A percentile compares a stretch with the other conserved stretches of the same genome.
Conservation (phyloP, 2,797 vertebrate genomes). For the Pseudochirops cupreus region DNA sequence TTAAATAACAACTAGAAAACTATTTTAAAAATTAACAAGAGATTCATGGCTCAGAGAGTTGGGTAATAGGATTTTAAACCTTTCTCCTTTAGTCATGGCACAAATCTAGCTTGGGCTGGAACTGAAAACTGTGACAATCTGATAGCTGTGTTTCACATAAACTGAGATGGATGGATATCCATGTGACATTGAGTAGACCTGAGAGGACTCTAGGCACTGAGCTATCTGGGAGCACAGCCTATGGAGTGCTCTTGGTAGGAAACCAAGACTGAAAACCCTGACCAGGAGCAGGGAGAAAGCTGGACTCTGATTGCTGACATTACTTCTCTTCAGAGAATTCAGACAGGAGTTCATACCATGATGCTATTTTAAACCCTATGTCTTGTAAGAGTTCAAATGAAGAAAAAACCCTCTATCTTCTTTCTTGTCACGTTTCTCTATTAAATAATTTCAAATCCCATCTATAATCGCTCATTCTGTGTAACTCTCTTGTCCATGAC, state of each 20-base stretch:
- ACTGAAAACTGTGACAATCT: constrained; percentile 18
- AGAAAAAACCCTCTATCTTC: constrained; percentile 24
- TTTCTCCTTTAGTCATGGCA: constrained; percentile 61
- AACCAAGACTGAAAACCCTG: neutral
- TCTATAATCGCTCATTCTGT: neutral
- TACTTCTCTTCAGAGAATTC: constrained; percentile 57
- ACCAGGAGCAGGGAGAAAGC: neutral
- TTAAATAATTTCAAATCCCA: constrained; percentile 22
- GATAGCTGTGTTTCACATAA: constrained; percentile 34
- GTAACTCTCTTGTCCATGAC: neutral
- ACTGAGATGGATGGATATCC: neutral
- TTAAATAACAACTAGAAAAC: constrained; percentile 43
- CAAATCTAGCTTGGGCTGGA: constrained; percentile 34
- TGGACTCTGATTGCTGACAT: constrained; percentile 31
- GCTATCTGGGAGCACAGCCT: constrained; percentile 3
- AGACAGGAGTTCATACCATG: constrained; percentile 65
- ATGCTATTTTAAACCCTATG: constrained; percentile 42
- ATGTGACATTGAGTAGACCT: constrained; percentile 33
- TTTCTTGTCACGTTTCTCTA: constrained; percentile 1
- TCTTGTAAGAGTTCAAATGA: constrained; percentile 64
- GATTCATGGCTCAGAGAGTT: constrained; percentile 54
- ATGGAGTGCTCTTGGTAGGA: constrained; percentile 33
- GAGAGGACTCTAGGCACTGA: neutral
- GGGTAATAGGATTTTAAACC: constrained; percentile 63
- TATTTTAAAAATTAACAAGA: constrained; percentile 44